These are phyloP conservation scores for Amblyteles armatorius DNA, from an alignment of 2,888 invertebrate genomes.

Conservation along the genomic window DNA sequence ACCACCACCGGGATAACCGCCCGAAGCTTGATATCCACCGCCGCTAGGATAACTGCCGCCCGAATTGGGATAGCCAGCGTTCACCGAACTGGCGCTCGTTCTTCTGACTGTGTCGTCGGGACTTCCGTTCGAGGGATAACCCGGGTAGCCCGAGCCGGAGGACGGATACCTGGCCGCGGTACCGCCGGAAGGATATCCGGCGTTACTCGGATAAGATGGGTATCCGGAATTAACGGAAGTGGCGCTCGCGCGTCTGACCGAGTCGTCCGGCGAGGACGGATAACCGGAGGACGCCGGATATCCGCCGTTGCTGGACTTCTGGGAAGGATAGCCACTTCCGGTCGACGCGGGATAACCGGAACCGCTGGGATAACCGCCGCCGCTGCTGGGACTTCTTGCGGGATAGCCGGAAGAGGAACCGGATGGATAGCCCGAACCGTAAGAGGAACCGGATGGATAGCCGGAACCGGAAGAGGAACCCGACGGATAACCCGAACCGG, in stretches of 20 bases:
- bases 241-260: slow-evolving; percentile 65
- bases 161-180: neutral
- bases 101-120: slow-evolving; percentile 63
- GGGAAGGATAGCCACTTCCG: slow-evolving; percentile 54
- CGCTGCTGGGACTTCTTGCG: slow-evolving; percentile 19
- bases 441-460: slow-evolving; percentile 48
- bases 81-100: slow-evolving; percentile 69
- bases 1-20: slow-evolving; percentile 62
- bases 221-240: slow-evolving; percentile 72
- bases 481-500: slow-evolving; percentile 47
- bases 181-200: slow-evolving; percentile 43
- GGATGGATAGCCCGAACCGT: slow-evolving; percentile 41
- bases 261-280: slow-evolving; percentile 48
- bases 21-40: slow-evolving; percentile 53
- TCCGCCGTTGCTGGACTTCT: slow-evolving; percentile 9
- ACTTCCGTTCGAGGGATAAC: slow-evolving; percentile 44
- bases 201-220: slow-evolving; percentile 56
- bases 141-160: slow-evolving; percentile 55
- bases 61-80: slow-evolving; percentile 72
- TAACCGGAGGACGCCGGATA: slow-evolving; percentile 55
- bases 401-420: slow-evolving; percentile 49
- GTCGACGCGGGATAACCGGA: slow-evolving; percentile 61
- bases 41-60: slow-evolving; percentile 60
- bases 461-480: slow-evolving; percentile 42
- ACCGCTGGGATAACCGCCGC: slow-evolving; percentile 14